phyloP scores from a whole-genome alignment of 2,888 invertebrate genomes.

The Psylliodes chrysocephalus region DNA sequence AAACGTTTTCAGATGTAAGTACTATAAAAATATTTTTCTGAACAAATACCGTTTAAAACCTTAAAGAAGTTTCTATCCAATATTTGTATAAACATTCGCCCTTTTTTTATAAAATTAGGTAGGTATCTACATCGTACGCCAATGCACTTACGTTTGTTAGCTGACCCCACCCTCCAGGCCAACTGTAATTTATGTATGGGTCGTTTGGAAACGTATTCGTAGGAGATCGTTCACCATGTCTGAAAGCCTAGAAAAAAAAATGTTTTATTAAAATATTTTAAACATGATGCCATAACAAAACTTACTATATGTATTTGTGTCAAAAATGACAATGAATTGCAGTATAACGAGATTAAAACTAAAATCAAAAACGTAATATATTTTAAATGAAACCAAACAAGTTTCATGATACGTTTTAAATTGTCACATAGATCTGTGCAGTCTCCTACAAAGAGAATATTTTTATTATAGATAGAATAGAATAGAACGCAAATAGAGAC shows the following conservation, averaged over 20 bases:
- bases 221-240: slow-evolving; percentile 88
- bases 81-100: too few species aligned
- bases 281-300: background rate
- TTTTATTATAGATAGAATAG: background rate
- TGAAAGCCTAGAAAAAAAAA: slow-evolving; percentile 70
- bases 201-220: slow-evolving; percentile 81
- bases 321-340: too few species aligned
- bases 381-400: background rate
- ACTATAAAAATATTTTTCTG: too few species aligned
- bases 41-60: too few species aligned
- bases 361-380: background rate
- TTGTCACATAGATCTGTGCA: background rate
- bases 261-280: background rate
- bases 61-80: too few species aligned
- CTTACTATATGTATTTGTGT: slow-evolving; percentile 23
- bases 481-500: background rate
- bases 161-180: slow-evolving; percentile 86
- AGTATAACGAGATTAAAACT: too few species aligned
- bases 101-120: too few species aligned
- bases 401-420: background rate
- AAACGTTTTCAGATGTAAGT: too few species aligned
- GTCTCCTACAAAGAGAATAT: background rate
- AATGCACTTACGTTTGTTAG: slow-evolving; percentile 79
- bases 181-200: slow-evolving; percentile 77
- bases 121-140: too few species aligned